phyloP scores from a whole-genome alignment of 2,797 vertebrate species.

The Lophius americanus region DNA sequence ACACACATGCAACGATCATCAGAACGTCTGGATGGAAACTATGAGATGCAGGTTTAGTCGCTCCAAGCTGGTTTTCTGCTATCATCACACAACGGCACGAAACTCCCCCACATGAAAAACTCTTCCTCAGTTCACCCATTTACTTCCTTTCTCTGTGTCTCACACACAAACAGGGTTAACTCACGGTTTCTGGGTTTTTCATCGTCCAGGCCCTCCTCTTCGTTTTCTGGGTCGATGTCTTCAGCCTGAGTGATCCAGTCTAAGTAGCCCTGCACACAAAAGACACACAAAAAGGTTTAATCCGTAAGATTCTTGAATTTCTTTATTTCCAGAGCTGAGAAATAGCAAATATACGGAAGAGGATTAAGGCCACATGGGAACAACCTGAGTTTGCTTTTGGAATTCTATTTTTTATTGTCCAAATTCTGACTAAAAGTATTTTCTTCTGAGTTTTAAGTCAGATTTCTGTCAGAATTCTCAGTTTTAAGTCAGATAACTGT shows the following conservation, averaged over 20 bases:
- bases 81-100: not conserved
- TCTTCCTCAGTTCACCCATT: constrained; percentile 1
- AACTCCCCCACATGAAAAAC: not conserved
- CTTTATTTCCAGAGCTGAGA: no score
- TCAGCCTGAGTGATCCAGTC: constrained; percentile 99
- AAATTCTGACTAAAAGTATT: no score
- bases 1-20: constrained; percentile 13
- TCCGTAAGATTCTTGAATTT: no score
- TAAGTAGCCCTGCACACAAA: constrained; percentile 87
- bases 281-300: constrained; percentile 4
- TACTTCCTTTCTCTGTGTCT: not conserved
- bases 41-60: not conserved
- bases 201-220: constrained; percentile 95
- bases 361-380: no score
- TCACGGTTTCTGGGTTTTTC: constrained; percentile 98
- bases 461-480: no score
- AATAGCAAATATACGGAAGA: no score
- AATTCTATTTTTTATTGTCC: no score
- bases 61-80: not conserved
- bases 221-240: constrained; percentile 98
- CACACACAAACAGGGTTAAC: constrained; percentile 55
- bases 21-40: constrained; percentile 11
- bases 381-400: no score
- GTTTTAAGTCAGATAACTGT: no score
- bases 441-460: no score